Evolutionary conservation across 2,888 invertebrate species (phyloP).

Genomic region (Drosophila prolongata): DNA sequence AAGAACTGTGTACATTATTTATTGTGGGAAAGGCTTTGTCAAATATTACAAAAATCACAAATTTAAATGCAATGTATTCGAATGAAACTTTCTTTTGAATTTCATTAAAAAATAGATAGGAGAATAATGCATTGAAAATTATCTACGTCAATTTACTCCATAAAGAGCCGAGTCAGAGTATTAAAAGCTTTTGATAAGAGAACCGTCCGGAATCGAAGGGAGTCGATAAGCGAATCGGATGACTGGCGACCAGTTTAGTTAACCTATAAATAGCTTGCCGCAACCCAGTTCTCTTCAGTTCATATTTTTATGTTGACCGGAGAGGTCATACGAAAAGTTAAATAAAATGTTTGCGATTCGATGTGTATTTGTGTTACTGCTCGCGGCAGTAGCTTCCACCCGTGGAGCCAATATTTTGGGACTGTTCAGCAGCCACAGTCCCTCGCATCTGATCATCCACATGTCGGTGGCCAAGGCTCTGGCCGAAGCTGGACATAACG

Average conservation of each 20-base stretch:
- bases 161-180: neutral
- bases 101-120: no score
- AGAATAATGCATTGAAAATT: no score
- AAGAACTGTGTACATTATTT: no score
- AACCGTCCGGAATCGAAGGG: neutral
- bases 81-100: no score
- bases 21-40: no score
- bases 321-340: neutral
- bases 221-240: slow-evolving; percentile 1
- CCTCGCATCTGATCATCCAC: slow-evolving; percentile 82
- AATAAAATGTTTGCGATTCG: slow-evolving; percentile 17
- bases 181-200: slow-evolving; percentile 25
- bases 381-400: slow-evolving; percentile 17
- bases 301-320: neutral
- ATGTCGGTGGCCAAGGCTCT: slow-evolving; percentile 76
- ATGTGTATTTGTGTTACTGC: slow-evolving; percentile 16
- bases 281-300: slow-evolving; percentile 1
- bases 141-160: neutral
- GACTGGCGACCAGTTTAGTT: neutral
- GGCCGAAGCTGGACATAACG: slow-evolving; percentile 81
- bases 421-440: slow-evolving; percentile 79
- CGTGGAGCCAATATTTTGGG: slow-evolving; percentile 79
- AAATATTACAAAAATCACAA: no score
- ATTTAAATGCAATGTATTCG: no score
- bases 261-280: slow-evolving; percentile 4